phyloP scores from a whole-genome alignment of 2,888 invertebrate genomes.

The Cetonia aurata region DNA sequence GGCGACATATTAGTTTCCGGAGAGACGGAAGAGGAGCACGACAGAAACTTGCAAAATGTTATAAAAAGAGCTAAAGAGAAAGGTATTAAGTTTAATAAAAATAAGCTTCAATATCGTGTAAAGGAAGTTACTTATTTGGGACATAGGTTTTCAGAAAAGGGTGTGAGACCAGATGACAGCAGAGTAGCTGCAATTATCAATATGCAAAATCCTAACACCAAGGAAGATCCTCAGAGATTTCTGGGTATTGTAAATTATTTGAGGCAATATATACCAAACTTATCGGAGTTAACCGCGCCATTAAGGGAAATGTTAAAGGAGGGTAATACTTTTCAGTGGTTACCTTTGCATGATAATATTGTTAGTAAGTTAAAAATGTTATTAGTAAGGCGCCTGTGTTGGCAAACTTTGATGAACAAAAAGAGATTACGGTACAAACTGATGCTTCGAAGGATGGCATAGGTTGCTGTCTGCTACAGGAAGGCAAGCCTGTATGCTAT shows the following conservation, averaged over 20 bases:
- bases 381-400: not conserved
- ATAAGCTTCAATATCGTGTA: constrained; percentile 8
- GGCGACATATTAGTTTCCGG: too few species aligned
- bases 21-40: too few species aligned
- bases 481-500: constrained; percentile 1
- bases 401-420: constrained; percentile 1
- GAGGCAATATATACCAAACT: constrained; percentile 6
- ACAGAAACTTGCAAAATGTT: too few species aligned
- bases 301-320: constrained; percentile 3
- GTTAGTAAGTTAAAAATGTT: not conserved
- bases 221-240: constrained; percentile 3
- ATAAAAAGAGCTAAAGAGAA: too few species aligned
- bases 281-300: not conserved
- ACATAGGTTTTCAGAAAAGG: not conserved
- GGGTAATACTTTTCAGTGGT: not conserved
- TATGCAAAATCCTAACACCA: not conserved
- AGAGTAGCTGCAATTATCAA: not conserved
- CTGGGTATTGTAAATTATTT: constrained; percentile 12
- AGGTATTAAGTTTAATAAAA: too few species aligned
- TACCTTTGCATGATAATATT: not conserved
- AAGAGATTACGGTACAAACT: constrained; percentile 6
- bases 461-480: not conserved
- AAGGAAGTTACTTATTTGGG: constrained; percentile 16
- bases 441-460: not conserved
- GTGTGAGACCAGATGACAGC: not conserved